These are phyloP conservation scores for Oscheius sp. DNA, from an alignment of 2,888 invertebrate genomes.

Conservation along the genomic window DNA sequence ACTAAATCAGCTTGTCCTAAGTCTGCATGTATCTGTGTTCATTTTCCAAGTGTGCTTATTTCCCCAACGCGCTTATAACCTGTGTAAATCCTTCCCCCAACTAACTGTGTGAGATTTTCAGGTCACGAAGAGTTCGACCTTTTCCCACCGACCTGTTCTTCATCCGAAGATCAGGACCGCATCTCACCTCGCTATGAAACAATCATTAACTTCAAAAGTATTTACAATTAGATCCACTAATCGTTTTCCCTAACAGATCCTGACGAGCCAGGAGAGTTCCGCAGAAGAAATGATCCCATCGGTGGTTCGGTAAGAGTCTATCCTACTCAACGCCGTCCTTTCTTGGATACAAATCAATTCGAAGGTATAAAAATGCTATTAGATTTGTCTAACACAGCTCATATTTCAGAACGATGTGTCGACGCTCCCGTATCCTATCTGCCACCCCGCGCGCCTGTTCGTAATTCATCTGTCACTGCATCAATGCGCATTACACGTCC, in stretches of 20 bases:
- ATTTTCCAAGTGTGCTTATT: conserved; percentile 19
- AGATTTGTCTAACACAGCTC: neutral
- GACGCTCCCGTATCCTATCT: conserved; percentile 32
- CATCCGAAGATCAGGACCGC: conserved; percentile 51
- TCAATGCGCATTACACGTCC: conserved; percentile 45
- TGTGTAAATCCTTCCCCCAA: conserved; percentile 5
- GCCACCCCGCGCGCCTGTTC: conserved; percentile 51
- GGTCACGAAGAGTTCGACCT: conserved; percentile 39
- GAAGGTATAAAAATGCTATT: neutral
- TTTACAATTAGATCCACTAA: neutral
- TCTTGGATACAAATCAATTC: conserved; percentile 20
- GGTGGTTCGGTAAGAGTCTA: conserved; percentile 41
- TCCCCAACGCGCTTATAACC: conserved; percentile 12
- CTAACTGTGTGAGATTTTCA: conserved; percentile 32
- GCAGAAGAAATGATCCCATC: conserved; percentile 32
- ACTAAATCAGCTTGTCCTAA: conserved; percentile 17
- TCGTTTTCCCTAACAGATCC: conserved; percentile 1
- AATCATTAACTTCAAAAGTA: conserved; percentile 30
- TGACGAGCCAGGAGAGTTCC: neutral
- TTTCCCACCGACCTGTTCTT: conserved; percentile 52
- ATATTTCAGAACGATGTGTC: conserved; percentile 26
- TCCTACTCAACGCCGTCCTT: conserved; percentile 16
- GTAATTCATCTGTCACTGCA: conserved; percentile 46
- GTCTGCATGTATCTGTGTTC: conserved; percentile 23
- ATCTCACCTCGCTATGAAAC: conserved; percentile 42